phyloP scores from a whole-genome alignment of 30 jellyfish, hydroid and myxozoan genomes.

The Pseudorhiza aurosa region DNA sequence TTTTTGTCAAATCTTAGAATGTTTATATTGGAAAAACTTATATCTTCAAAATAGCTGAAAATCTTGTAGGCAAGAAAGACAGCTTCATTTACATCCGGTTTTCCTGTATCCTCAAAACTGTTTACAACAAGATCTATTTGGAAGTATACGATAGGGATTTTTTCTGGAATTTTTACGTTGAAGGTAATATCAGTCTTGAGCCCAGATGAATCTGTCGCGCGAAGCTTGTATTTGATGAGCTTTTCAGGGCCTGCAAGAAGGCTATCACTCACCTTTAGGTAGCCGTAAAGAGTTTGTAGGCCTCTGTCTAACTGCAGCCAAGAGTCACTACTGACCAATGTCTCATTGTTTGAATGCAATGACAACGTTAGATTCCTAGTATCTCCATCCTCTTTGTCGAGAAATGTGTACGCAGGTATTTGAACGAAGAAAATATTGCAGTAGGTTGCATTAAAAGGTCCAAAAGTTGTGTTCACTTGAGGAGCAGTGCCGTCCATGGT shows the following conservation, averaged over 20 bases:
- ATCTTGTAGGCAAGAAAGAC: constrained; percentile 58
- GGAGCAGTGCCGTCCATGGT: constrained; percentile 20
- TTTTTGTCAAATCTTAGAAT: constrained; percentile 50
- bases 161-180: constrained; percentile 55
- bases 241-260: constrained; percentile 25
- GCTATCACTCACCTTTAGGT: constrained; percentile 68
- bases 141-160: constrained; percentile 63
- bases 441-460: constrained; percentile 36
- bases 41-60: constrained; percentile 63
- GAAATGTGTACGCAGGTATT: constrained; percentile 42
- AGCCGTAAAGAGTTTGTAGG: constrained; percentile 78
- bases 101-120: constrained; percentile 33
- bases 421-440: constrained; percentile 44
- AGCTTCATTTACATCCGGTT: constrained; percentile 79
- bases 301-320: constrained; percentile 80
- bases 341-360: constrained; percentile 17
- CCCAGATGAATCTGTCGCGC: constrained; percentile 80
- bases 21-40: constrained; percentile 33
- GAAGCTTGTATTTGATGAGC: constrained; percentile 18
- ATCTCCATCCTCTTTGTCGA: constrained; percentile 72
- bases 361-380: constrained; percentile 57
- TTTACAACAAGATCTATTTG: constrained; percentile 63
- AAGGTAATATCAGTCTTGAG: constrained; percentile 28
- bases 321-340: constrained; percentile 31
- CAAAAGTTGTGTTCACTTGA: constrained; percentile 5